Evolutionary conservation across 2,113 vertebrate genomes (phyloP), one percentile per base, ranked within the genome.

Genomic region (Gymnarchus niloticus): DNA sequence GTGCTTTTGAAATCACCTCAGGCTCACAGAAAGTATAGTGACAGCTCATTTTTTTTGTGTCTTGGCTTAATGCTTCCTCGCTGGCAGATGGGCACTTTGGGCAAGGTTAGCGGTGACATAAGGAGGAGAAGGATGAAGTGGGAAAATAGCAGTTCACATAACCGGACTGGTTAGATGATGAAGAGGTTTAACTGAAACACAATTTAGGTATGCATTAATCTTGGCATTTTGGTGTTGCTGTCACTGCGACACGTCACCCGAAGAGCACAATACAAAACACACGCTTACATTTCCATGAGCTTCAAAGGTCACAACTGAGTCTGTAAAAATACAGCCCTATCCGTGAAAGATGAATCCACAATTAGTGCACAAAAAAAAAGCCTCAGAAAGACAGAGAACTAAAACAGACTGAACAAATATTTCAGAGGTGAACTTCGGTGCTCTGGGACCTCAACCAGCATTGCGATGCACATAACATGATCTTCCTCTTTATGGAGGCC

Each of bases 81-180:
- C 86, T 81, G 84, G 89, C 89, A 90, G 92, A 91, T 91, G 90
- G 89, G 83, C 84, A 90, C 41, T 73, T 87, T 76, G 82, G 23
- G 4, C 81, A 85, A 76, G 82, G 59, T 14, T 57, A 73, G 81
- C 48, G 54, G 73, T 57, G 1, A 23, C 46, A 59, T 23, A 52
- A 87, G 52, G 82, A 85, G 77, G 85, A 73, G 88, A 33, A 54
- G 61, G 84, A 73, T 73, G 51, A 57, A 21, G 56, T 83, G 44
- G 77, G 28, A 73, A n/a, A 82, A 77, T 86, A 88, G 19, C 33
- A 28, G 25, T 51, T 49, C 1, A 17, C 57, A n/a, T 12, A 84
- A 51, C 48, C 57, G 28, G 23, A 44, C 33, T 1, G 25, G 83
- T 17, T 46, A 33, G 23, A 7, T 9, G 21, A 41, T 49, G 56